A percentile compares a stretch with the other conserved stretches of the same genome.
phyloP scores from a whole-genome alignment of 2,113 vertebrate species.

The Uria aalge region DNA sequence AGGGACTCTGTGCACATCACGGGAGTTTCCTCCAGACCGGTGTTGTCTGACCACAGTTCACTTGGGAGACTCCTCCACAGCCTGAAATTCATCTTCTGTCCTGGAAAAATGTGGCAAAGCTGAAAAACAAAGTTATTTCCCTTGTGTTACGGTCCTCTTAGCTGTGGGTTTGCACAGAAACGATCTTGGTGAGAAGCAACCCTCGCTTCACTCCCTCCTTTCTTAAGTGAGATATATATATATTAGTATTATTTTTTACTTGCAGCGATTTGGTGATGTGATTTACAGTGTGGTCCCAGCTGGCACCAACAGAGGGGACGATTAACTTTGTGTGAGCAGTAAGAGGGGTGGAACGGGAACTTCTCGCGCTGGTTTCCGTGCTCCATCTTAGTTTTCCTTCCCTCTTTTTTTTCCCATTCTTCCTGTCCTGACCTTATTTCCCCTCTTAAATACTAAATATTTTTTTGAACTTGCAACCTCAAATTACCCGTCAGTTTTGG shows the following conservation, averaged over 20 bases:
- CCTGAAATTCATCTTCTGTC: not conserved
- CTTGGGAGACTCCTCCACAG: not conserved
- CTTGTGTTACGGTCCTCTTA: not conserved
- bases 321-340: not conserved
- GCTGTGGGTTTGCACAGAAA: not conserved
- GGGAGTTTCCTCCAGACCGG: not conserved
- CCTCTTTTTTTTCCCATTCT: fast-evolving
- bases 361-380: not conserved
- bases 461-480: not conserved
- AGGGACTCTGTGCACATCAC: not conserved
- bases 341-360: not conserved
- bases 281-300: not conserved
- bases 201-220: not conserved
- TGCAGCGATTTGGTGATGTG: not conserved
- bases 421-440: not conserved
- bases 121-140: not conserved
- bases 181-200: not conserved
- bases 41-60: not conserved
- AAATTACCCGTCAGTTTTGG: not conserved
- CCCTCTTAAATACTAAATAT: not conserved
- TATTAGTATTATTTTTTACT: not conserved
- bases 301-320: fast-evolving
- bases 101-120: not conserved
- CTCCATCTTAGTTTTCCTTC: not conserved
- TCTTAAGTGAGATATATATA: not conserved